Evolutionary conservation across 2,888 invertebrate genomes (phyloP).

Genomic region (Ophion ventricosus): DNA sequence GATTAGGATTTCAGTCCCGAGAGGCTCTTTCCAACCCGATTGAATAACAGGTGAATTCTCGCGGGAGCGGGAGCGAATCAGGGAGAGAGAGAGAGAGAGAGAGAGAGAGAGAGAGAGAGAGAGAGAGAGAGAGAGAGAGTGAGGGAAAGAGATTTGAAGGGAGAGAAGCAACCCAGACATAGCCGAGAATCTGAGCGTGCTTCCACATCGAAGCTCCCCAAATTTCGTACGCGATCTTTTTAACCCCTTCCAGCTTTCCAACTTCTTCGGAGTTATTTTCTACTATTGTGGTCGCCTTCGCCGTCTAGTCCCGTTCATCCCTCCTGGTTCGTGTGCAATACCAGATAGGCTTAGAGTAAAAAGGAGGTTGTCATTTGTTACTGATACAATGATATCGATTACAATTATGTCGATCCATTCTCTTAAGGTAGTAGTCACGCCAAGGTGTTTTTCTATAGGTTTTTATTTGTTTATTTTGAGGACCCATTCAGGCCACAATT

Average conservation of each 20-base stretch:
- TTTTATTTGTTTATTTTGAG: too few species aligned
- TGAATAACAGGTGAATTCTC: slow-evolving; percentile 60
- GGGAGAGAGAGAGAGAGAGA: neutral
- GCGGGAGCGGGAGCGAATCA: slow-evolving; percentile 22
- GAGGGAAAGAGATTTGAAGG: neutral
- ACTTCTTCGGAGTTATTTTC: slow-evolving; percentile 7
- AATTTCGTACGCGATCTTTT: slow-evolving; percentile 28
- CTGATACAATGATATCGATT: slow-evolving; percentile 54
- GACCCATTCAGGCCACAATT: too few species aligned
- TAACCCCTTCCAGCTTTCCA: slow-evolving; percentile 1
- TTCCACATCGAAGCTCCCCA: slow-evolving; percentile 17
- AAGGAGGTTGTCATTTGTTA: slow-evolving; percentile 34
- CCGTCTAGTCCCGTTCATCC: slow-evolving; percentile 8
- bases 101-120: slow-evolving; percentile 30
- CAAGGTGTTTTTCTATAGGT: too few species aligned
- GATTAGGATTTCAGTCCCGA: slow-evolving; percentile 23
- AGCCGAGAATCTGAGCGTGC: neutral
- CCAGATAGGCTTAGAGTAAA: neutral
- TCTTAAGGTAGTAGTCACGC: too few species aligned
- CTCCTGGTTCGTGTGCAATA: neutral
- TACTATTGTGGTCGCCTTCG: slow-evolving; percentile 49
- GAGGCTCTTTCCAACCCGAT: slow-evolving; percentile 46
- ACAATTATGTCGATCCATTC: slow-evolving; percentile 9
- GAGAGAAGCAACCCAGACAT: slow-evolving; percentile 5
- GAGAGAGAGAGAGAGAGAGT: slow-evolving; percentile 22